Base-by-base conservation (phyloP, 2,797 vertebrate genomes). In the Parambassis ranga region DNA sequence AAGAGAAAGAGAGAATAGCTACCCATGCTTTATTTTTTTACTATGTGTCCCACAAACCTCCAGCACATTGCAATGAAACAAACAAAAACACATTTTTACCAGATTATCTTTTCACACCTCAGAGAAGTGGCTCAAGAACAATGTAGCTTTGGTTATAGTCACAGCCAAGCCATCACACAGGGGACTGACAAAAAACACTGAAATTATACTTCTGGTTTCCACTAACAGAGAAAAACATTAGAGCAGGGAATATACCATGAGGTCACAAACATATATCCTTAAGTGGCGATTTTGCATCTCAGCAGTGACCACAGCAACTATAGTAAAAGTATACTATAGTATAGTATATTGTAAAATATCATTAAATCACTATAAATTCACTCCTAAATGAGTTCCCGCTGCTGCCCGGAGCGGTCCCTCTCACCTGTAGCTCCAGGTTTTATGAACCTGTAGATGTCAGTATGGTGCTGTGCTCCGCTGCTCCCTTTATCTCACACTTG, bases 401-500 rank as follows among this genome's bases (percentile, higher is more conserved):
- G n/a, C n/a, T n/a, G n/a, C n/a, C n/a, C n/a, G n/a, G n/a, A n/a
- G n/a, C n/a, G n/a, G n/a, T 56, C 20, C 4, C 23, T 13, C 61
- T 84, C 79, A 87, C 86, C 84, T 88, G 80, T 66, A 38, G 72
- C 65, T 68, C 55, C 72, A 70, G 82, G 75, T 79, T 77, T 55
- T 32, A 46, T 57, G 75, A 69, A 90, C 92, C 92, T 92, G 91
- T 91, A 93, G 92, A 91, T 92, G 92, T 93, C 92, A 93, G 83
- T 92, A 35, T 91, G 86, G 91, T 64, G 87, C 92, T 76, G 82
- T 30, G 75, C 75, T 81, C 62, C 0, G 47, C 79, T 28, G 49
- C 77, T 59, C 36, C 60, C 58, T 87, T 84, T 85, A 90, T 87
- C 89, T 83, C 80, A 59, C 38, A n/a, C n/a, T n/a, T n/a, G 37